Evolutionary conservation across 2,113 vertebrate species (phyloP).

Genomic region (Microcebus ravelobensis): DNA sequence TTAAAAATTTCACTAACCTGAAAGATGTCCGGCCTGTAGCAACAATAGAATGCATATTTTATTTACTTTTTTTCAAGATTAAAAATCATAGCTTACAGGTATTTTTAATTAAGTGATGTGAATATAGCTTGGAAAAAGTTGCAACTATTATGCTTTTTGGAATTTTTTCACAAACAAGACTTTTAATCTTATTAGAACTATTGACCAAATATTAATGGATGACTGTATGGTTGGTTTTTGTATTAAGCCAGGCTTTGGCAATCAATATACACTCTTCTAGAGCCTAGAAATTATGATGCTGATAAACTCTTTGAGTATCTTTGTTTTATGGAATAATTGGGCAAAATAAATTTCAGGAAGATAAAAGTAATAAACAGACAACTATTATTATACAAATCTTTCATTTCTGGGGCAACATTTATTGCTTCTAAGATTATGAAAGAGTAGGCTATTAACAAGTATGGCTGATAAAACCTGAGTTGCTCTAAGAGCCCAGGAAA

Average conservation of each 20-base stretch:
- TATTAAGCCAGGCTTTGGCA: background rate
- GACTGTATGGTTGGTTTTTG: background rate
- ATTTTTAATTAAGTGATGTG: background rate
- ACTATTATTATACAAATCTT: background rate
- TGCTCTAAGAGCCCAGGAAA: background rate
- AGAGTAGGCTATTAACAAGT: background rate
- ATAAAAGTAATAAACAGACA: background rate
- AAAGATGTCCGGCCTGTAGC: background rate
- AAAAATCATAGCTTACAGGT: background rate
- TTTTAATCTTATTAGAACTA: background rate
- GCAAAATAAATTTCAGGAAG: background rate
- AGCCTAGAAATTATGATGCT: background rate
- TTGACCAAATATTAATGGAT: background rate
- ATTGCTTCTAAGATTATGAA: background rate
- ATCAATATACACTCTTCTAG: background rate
- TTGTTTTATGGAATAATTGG: background rate
- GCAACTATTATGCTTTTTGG: background rate
- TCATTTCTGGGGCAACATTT: background rate
- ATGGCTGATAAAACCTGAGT: background rate
- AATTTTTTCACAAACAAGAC: conserved; percentile 27
- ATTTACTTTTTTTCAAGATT: background rate
- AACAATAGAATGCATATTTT: background rate
- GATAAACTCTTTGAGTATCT: background rate
- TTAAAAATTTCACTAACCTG: background rate
- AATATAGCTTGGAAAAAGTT: background rate